Percentiles rank a stretch among this genome's conserved stretches.
phyloP scores from a whole-genome alignment of 1,140 invertebrate species.

The Magallana ariakensis region DNA sequence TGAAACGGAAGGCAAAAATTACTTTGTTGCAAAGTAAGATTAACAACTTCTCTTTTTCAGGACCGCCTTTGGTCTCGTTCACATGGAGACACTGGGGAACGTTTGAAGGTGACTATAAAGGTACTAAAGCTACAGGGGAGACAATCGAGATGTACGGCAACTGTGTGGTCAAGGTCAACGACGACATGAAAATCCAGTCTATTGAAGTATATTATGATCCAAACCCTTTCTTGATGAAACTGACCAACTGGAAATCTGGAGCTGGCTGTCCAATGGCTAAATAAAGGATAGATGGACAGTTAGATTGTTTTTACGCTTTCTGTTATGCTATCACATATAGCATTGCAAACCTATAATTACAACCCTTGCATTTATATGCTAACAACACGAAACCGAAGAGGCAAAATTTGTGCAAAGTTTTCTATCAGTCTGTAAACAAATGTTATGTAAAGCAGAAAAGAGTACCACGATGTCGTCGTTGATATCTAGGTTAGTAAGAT shows the following conservation, averaged over 20 bases:
- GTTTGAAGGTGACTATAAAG: constrained; percentile 58
- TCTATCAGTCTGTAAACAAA: constrained; percentile 1
- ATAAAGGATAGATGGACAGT: constrained; percentile 12
- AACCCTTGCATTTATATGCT: constrained; percentile 7
- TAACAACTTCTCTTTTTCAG: constrained; percentile 45
- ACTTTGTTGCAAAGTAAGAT: constrained; percentile 13
- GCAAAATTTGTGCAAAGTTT: constrained; percentile 6
- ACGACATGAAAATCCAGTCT: constrained; percentile 63
- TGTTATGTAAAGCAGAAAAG: constrained; percentile 1
- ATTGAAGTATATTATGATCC: constrained; percentile 66
- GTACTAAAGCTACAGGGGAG: constrained; percentile 58
- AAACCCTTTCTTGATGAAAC: constrained; percentile 56
- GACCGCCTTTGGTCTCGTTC: constrained; percentile 64
- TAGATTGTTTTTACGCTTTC: constrained; percentile 6
- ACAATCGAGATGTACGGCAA: constrained; percentile 64
- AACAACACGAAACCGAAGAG: constrained; percentile 4
- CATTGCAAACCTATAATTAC: constrained; percentile 8
- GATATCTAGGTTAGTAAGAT: constrained; percentile 13
- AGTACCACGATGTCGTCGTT: constrained; percentile 2
- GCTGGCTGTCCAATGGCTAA: background rate
- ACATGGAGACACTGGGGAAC: constrained; percentile 69
- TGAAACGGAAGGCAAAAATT: constrained; percentile 12
- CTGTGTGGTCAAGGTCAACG: constrained; percentile 61
- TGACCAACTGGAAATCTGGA: constrained; percentile 41
- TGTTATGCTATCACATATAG: background rate